These are phyloP conservation scores for Mellilla xanthometata DNA, from an alignment of 2,888 invertebrate genomes.

Conservation along the genomic window DNA sequence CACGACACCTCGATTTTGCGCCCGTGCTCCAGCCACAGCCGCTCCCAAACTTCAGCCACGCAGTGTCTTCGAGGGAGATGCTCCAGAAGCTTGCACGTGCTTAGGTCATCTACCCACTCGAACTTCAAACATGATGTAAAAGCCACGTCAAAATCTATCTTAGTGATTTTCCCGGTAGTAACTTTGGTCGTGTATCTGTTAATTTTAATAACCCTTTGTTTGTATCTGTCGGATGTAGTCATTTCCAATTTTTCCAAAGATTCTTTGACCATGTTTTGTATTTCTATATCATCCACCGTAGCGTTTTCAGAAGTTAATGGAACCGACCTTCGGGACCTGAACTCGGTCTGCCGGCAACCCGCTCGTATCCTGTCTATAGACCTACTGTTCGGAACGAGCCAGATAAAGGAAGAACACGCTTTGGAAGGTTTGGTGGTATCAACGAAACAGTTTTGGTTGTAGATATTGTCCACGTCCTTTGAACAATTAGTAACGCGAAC, in stretches of 20 bases:
- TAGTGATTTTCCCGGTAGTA: slow-evolving; percentile 58
- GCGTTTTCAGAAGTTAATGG: slow-evolving; percentile 37
- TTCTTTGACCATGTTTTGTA: slow-evolving; percentile 53
- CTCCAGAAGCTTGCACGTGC: slow-evolving; percentile 59
- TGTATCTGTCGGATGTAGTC: slow-evolving; percentile 57
- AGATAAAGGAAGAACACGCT: slow-evolving; percentile 52
- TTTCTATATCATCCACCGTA: slow-evolving; percentile 45
- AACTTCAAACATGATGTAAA: slow-evolving; percentile 69
- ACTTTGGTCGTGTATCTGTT: slow-evolving; percentile 60
- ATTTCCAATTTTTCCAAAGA: slow-evolving; percentile 64
- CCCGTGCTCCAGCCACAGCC: slow-evolving; percentile 60
- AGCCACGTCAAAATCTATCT: slow-evolving; percentile 68
- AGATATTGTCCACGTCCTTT: slow-evolving; percentile 41
- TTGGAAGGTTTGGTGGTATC: slow-evolving; percentile 41
- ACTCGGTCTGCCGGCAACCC: slow-evolving; percentile 34
- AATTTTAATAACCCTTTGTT: slow-evolving; percentile 59
- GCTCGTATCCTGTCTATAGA: slow-evolving; percentile 42
- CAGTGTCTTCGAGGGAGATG: slow-evolving; percentile 67
- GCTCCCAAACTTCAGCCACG: slow-evolving; percentile 56
- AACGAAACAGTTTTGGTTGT: slow-evolving; percentile 43
- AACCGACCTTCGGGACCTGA: slow-evolving; percentile 45
- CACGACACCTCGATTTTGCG: slow-evolving; percentile 60
- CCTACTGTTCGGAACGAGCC: slow-evolving; percentile 47
- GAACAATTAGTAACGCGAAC: slow-evolving; percentile 57
- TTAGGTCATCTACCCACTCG: slow-evolving; percentile 61